Evolutionary conservation across 2,113 vertebrate species (phyloP).

Genomic region (Cheirogaleus medius): DNA sequence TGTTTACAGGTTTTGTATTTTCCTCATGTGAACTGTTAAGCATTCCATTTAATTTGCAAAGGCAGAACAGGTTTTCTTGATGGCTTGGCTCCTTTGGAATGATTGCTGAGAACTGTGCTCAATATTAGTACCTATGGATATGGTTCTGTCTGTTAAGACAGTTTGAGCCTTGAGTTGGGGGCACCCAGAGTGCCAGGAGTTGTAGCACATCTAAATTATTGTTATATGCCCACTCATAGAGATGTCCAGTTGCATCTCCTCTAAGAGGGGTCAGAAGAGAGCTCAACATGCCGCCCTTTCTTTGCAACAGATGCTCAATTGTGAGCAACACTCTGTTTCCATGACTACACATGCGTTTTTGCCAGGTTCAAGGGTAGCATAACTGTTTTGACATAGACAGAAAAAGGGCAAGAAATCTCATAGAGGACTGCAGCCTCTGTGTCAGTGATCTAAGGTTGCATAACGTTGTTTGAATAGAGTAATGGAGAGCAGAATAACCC

Average conservation of each 20-base stretch:
- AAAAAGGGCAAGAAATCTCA: background rate
- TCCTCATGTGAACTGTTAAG: slow-evolving; percentile 39
- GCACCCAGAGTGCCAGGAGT: background rate
- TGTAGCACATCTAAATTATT: background rate
- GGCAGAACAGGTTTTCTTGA: slow-evolving; percentile 10
- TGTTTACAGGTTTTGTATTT: slow-evolving; percentile 49
- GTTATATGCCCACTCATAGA: background rate
- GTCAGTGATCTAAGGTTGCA: background rate
- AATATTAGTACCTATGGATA: background rate
- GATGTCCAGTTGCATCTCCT: background rate
- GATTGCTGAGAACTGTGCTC: background rate
- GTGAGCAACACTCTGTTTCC: background rate
- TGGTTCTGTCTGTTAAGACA: background rate
- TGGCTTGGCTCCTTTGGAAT: slow-evolving; percentile 1
- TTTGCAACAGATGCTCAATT: background rate
- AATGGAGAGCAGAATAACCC: background rate
- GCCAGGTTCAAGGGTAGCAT: background rate
- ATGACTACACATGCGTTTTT: background rate
- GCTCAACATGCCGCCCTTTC: rapidly evolving
- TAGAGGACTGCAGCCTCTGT: background rate
- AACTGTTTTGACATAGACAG: background rate
- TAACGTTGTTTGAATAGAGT: background rate
- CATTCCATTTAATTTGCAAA: slow-evolving; percentile 54
- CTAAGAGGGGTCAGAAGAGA: background rate
- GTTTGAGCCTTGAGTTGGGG: background rate